A percentile compares a stretch with the other conserved stretches of the same genome.
phyloP scores from a whole-genome alignment of 2,888 invertebrate species.

The Perithous albicinctus region DNA sequence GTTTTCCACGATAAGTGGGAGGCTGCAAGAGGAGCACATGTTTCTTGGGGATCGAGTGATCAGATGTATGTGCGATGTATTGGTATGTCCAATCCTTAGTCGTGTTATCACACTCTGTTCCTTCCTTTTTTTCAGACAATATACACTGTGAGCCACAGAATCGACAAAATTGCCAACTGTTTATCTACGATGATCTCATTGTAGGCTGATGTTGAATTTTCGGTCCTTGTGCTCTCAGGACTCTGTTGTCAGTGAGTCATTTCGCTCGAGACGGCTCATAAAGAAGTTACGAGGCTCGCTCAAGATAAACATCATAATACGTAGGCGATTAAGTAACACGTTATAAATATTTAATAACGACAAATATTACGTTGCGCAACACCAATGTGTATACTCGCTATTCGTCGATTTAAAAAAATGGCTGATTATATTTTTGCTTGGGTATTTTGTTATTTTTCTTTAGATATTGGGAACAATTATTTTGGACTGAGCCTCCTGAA shows the following conservation, averaged over 20 bases:
- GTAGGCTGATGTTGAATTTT: not conserved
- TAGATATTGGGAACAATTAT: too few species aligned
- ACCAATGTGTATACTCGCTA: not conserved
- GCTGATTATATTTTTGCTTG: not conserved
- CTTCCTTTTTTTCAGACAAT: not conserved
- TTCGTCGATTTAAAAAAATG: not conserved
- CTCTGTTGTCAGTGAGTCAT: not conserved
- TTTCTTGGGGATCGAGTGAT: not conserved
- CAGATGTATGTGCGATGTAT: not conserved
- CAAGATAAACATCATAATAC: not conserved
- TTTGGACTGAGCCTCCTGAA: too few species aligned
- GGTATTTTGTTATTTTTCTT: too few species aligned
- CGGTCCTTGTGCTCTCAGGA: not conserved
- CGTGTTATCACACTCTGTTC: not conserved
- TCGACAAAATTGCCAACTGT: not conserved
- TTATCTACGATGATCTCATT: constrained; percentile 20
- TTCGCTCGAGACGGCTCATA: not conserved
- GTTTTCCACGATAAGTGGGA: not conserved
- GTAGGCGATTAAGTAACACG: not conserved
- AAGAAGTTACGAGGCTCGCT: not conserved
- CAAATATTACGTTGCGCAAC: not conserved
- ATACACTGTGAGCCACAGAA: too few species aligned
- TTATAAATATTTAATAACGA: constrained; percentile 1
- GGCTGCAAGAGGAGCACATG: not conserved
- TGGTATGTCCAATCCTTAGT: too few species aligned